These are phyloP conservation scores for Thymelicus sylvestris DNA, from an alignment of 2,888 invertebrate genomes.

Conservation along the genomic window DNA sequence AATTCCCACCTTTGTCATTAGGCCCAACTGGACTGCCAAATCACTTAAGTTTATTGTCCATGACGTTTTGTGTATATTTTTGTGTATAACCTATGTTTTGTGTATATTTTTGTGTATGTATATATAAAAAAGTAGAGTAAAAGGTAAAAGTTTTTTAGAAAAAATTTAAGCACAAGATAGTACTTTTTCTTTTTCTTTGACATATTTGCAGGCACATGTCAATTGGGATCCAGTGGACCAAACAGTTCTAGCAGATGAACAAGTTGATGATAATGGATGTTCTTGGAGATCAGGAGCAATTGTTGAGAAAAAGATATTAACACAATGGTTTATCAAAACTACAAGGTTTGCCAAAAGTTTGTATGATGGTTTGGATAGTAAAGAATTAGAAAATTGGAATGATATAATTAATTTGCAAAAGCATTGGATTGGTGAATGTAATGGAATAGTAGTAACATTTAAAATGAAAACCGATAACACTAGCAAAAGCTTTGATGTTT, in stretches of 20 bases:
- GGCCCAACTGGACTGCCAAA: too few species aligned
- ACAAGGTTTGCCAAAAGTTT: constrained; percentile 91
- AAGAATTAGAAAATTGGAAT: constrained; percentile 90
- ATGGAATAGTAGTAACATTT: constrained; percentile 90
- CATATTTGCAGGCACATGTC: constrained; percentile 88
- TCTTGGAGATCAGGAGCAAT: constrained; percentile 99
- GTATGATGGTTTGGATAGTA: constrained; percentile 88
- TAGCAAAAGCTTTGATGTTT: constrained; percentile 81
- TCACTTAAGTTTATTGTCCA: neutral
- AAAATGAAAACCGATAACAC: constrained; percentile 64
- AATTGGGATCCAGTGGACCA: constrained; percentile 99
- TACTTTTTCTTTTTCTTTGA: neutral
- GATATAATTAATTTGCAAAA: constrained; percentile 93
- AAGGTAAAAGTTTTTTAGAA: too few species aligned
- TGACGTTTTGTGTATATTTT: too few species aligned
- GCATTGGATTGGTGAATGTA: constrained; percentile 95
- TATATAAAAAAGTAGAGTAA: too few species aligned
- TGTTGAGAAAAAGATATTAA: constrained; percentile 94
- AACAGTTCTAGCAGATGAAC: constrained; percentile 99
- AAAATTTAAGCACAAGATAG: too few species aligned
- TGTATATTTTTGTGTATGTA: too few species aligned
- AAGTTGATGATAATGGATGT: constrained; percentile 95
- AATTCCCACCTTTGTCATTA: neutral
- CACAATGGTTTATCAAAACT: constrained; percentile 98
- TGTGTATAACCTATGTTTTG: too few species aligned